Evolutionary conservation across 2,797 vertebrate genomes (phyloP).

Genomic region (Monodelphis domestica): DNA sequence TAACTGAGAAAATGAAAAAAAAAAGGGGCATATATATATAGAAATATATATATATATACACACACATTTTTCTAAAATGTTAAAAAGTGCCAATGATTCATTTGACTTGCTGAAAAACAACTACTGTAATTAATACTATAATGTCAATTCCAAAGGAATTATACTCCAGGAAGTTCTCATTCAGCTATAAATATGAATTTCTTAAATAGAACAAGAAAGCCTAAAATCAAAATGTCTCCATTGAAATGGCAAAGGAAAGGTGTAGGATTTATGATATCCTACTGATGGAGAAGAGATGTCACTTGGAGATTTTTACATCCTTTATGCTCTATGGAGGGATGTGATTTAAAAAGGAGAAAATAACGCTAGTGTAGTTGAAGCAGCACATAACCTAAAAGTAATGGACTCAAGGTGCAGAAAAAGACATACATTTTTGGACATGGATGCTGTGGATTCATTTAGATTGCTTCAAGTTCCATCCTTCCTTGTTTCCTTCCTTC

Average conservation of each 20-base stretch:
- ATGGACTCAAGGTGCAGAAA: neutral
- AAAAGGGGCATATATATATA: too few species aligned
- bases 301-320: conserved; percentile 24
- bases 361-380: neutral
- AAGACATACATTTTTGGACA: neutral
- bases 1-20: neutral
- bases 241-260: conserved; percentile 30
- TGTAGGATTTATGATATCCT: neutral
- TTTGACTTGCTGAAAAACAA: conserved; percentile 17
- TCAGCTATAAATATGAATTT: conserved; percentile 45
- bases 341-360: neutral
- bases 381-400: neutral
- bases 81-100: conserved; percentile 34
- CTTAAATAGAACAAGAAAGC: conserved; percentile 45
- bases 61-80: neutral
- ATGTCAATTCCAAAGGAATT: conserved; percentile 45
- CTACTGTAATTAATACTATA: neutral
- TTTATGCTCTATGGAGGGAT: conserved; percentile 41
- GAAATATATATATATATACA: neutral
- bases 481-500: too few species aligned
- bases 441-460: neutral
- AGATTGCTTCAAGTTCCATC: neutral
- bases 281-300: conserved; percentile 28
- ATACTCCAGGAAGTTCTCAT: neutral
- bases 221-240: conserved; percentile 45